Percentiles rank a stretch among this genome's conserved stretches.
Evolutionary conservation across 2,888 invertebrate genomes (phyloP).

Genomic region (Himalopsyche japonica): DNA sequence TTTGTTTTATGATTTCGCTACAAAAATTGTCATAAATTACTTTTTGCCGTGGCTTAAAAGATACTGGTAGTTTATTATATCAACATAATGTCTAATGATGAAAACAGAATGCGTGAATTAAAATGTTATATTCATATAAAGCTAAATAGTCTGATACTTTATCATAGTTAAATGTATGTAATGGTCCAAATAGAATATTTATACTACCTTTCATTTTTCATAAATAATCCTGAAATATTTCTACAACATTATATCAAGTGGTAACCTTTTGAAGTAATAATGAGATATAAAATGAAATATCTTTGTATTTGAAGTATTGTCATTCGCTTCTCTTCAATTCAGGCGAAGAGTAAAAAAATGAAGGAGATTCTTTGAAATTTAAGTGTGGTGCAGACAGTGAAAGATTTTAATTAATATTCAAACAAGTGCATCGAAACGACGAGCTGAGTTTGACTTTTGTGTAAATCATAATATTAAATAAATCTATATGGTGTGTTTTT

Average conservation of each 20-base stretch:
- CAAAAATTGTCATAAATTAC: no score
- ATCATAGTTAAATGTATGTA: no score
- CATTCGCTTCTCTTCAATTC: not conserved
- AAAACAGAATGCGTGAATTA: no score
- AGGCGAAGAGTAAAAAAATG: not conserved
- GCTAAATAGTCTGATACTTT: no score
- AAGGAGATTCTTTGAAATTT: not conserved
- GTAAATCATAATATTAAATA: not conserved
- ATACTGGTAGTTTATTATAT: no score
- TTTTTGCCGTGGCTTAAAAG: no score
- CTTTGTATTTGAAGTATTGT: not conserved
- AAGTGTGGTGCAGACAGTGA: not conserved
- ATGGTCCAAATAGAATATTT: no score
- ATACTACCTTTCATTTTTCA: no score
- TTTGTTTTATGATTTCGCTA: no score
- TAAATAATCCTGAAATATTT: no score
- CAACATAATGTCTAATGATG: no score
- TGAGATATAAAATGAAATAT: not conserved
- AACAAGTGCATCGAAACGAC: not conserved
- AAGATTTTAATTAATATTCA: not conserved
- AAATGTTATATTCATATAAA: no score
- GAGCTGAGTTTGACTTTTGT: not conserved
- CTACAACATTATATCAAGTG: not conserved
- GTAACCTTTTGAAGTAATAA: not conserved
- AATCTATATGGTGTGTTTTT: not conserved